Base-by-base conservation (phyloP, 2,113 vertebrate species). In the Maccullochella peelii region DNA sequence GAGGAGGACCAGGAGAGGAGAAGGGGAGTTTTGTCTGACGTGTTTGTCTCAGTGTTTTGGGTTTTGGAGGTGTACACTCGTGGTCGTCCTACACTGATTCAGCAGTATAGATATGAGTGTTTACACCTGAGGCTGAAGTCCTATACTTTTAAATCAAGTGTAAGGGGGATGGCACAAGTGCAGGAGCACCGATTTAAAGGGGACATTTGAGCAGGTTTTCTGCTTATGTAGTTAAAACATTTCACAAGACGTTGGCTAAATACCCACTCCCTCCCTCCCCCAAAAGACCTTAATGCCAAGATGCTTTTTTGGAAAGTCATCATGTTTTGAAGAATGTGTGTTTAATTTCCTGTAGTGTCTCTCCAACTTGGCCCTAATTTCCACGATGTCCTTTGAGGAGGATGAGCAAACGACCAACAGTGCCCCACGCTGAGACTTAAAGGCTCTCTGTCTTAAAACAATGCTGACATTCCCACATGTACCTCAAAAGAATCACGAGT, bases 31-130 rank as follows among this genome's bases (percentile, higher is more conserved):
- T 61, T 71, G 21, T 63, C 18, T 65, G 68, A 59, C 49, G n/a
- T 82, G 66, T 86, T 76, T 73, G 79, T 61, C 47, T 82, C 8
- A 1, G 40, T 54, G 23, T 55, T 27, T 23, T 50, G 47, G 2
- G 40, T 23, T n/a, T 59, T 68, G 23, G 58, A n/a, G 38, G 71
- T 23, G 52, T 20, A 30, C 52, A 15, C 52, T 63, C 47, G n/a
- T n/a, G n/a, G n/a, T 58, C 7, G n/a, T 5, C 15, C 23, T 33
- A 12, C 62, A 65, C 58, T 38, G 44, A 70, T 59, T 76, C 57
- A 11, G 18, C 58, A 59, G 58, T 71, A 21, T 78, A 67, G 68
- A 38, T 7, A 11, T 30, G 54, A 55, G 47, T 57, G 9, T 71
- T 4, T 8, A 36, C 57, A 52, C 50, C 11, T 42, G 4, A 52